A percentile compares a stretch with the other conserved stretches of the same genome.
Evolutionary conservation across 2,888 invertebrate species (phyloP).

Genomic region (Junonia oenone): DNA sequence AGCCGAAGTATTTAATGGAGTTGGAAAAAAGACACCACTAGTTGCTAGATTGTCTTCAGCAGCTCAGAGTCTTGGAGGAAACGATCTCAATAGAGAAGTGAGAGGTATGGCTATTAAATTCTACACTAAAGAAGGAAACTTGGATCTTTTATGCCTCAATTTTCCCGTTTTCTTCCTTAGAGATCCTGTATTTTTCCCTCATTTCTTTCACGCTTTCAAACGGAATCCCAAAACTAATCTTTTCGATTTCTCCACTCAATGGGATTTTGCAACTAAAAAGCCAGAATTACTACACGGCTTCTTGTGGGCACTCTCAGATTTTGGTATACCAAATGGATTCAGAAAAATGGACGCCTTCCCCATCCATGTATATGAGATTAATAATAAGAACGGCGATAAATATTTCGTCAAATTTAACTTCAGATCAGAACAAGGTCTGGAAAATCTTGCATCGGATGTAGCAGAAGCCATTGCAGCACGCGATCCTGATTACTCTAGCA

Average conservation of each 20-base stretch:
- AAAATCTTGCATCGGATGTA: slow-evolving; percentile 82
- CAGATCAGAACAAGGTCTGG: slow-evolving; percentile 92
- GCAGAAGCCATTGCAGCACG: slow-evolving; percentile 81
- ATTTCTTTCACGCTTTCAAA: slow-evolving; percentile 93
- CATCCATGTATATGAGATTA: slow-evolving; percentile 92
- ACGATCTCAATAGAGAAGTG: slow-evolving; percentile 89
- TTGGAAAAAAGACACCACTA: slow-evolving; percentile 88
- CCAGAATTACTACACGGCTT: slow-evolving; percentile 89
- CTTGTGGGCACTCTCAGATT: slow-evolving; percentile 88
- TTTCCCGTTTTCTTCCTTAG: slow-evolving; percentile 92
- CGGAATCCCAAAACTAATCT: slow-evolving; percentile 92
- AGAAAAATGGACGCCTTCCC: slow-evolving; percentile 95
- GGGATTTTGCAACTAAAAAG: slow-evolving; percentile 91
- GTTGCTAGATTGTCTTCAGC: slow-evolving; percentile 87
- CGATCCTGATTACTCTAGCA: slow-evolving; percentile 90
- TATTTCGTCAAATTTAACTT: slow-evolving; percentile 93
- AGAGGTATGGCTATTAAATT: slow-evolving; percentile 94
- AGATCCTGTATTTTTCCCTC: slow-evolving; percentile 90
- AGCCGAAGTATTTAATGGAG: slow-evolving; percentile 84
- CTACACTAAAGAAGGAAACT: slow-evolving; percentile 92
- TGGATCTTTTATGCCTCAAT: slow-evolving; percentile 92
- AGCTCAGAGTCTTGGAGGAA: slow-evolving; percentile 89
- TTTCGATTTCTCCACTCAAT: slow-evolving; percentile 91
- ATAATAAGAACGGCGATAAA: slow-evolving; percentile 84
- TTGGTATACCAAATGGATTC: slow-evolving; percentile 93